Conservation (phyloP, 2,113 vertebrate genomes). For the Neolamprologus devosi region DNA sequence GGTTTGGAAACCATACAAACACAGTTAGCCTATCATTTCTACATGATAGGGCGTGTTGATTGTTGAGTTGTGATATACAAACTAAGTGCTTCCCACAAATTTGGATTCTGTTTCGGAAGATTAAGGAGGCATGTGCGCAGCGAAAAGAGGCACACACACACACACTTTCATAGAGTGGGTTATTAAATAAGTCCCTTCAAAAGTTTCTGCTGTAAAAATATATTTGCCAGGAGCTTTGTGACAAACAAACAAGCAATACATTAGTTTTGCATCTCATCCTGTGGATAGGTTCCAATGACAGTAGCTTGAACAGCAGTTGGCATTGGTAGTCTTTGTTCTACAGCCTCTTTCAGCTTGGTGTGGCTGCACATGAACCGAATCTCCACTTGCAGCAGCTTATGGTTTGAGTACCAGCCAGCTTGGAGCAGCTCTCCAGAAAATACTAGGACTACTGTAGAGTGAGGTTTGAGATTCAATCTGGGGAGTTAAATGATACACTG, state of each 20-base stretch:
- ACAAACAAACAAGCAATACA: background rate
- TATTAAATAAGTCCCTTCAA: background rate
- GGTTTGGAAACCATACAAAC: background rate
- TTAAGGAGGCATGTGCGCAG: background rate
- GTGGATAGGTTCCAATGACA: background rate
- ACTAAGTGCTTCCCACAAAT: background rate
- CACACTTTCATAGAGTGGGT: background rate
- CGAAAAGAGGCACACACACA: background rate
- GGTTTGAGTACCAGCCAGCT: background rate
- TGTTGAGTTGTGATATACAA: background rate
- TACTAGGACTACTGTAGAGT: background rate
- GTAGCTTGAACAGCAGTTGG: background rate
- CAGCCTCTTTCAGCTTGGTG: background rate
- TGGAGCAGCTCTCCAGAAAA: background rate
- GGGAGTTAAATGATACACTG: background rate
- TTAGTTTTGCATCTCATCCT: background rate
- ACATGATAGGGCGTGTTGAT: background rate
- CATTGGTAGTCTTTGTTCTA: background rate
- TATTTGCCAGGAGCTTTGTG: background rate
- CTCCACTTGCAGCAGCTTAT: background rate
- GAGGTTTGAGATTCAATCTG: background rate
- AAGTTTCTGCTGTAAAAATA: background rate
- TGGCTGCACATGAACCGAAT: background rate
- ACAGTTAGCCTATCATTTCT: background rate
- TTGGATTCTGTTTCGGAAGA: background rate